Conservation (phyloP, 2,113 vertebrate species). For the Gracilinanus agilis region DNA sequence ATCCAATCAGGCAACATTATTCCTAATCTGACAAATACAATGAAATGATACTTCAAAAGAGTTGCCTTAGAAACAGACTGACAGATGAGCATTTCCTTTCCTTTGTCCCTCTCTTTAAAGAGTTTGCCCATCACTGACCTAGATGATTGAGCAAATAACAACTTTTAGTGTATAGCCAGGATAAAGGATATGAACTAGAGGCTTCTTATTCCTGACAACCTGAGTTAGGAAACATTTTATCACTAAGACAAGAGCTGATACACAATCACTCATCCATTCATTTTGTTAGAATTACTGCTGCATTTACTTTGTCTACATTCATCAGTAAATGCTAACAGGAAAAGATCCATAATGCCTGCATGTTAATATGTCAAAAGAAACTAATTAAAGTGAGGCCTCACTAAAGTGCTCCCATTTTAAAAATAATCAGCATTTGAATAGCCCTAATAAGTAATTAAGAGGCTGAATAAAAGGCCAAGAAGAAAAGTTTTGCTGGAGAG, state of each 20-base stretch:
- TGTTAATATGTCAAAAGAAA: neutral
- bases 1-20: too few species aligned
- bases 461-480: neutral
- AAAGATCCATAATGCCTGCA: neutral
- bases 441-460: neutral
- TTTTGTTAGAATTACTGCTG: neutral
- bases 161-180: neutral
- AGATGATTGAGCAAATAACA: neutral
- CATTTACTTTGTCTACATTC: neutral
- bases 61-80: too few species aligned
- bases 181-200: neutral
- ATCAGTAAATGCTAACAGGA: neutral
- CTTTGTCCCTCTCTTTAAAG: too few species aligned
- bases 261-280: neutral
- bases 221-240: neutral
- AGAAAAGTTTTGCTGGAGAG: neutral
- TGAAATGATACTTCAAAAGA: too few species aligned
- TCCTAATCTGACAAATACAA: too few species aligned
- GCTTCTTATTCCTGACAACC: neutral
- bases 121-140: too few species aligned
- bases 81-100: too few species aligned
- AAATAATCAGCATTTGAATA: neutral
- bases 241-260: neutral
- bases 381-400: neutral
- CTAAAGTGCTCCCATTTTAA: conserved; percentile 4